Evolutionary conservation across 2,113 vertebrate genomes (phyloP).

Genomic region (Pycnonotus jocosus): DNA sequence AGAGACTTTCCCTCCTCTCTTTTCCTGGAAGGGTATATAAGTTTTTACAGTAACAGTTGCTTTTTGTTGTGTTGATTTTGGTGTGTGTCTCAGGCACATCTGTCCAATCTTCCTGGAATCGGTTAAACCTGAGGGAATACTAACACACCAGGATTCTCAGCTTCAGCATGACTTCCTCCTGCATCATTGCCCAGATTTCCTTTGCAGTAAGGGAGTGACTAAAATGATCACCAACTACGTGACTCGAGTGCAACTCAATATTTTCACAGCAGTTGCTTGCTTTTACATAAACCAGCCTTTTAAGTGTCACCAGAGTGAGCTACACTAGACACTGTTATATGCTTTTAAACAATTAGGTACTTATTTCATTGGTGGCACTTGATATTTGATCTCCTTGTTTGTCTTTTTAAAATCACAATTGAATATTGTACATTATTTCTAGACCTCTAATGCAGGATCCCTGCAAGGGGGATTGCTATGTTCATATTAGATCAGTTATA

Average conservation of each 20-base stretch:
- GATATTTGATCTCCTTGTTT: background rate
- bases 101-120: slow-evolving; percentile 18
- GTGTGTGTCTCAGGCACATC: background rate
- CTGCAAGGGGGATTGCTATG: background rate
- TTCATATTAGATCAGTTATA: background rate
- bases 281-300: background rate
- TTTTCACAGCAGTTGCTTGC: background rate
- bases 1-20: background rate
- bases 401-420: background rate
- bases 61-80: background rate
- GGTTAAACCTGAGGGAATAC: background rate
- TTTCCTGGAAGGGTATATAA: background rate
- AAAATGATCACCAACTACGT: background rate
- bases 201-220: background rate
- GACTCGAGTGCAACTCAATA: background rate
- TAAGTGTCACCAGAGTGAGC: background rate
- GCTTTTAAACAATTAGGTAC: background rate
- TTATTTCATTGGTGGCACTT: background rate
- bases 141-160: background rate
- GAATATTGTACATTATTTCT: background rate
- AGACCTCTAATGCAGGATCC: background rate
- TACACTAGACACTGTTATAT: background rate
- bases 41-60: background rate
- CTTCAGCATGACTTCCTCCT: slow-evolving; percentile 5
- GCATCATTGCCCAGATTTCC: background rate